Evolutionary conservation across 2,888 invertebrate genomes (phyloP).

Genomic region (Pecten maximus): DNA sequence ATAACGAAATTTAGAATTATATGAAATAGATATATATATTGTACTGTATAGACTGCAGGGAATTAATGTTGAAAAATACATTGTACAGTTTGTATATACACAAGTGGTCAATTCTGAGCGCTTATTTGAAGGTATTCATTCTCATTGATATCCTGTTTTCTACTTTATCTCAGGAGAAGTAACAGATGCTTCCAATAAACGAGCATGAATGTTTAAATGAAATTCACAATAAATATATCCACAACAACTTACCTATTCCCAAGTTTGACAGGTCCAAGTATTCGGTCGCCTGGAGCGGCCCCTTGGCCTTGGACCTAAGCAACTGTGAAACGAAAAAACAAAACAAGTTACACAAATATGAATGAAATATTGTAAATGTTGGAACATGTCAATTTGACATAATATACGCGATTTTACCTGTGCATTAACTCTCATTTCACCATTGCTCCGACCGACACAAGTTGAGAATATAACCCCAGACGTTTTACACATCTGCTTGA

Average conservation of each 20-base stretch:
- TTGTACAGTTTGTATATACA: too few relatives aligned
- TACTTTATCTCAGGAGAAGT: too few relatives aligned
- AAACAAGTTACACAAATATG: background rate
- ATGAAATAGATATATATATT: too few relatives aligned
- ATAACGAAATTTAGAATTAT: too few relatives aligned
- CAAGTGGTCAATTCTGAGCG: too few relatives aligned
- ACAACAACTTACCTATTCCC: constrained; percentile 70
- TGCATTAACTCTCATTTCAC: constrained; percentile 57
- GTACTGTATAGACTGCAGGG: too few relatives aligned
- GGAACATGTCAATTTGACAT: background rate
- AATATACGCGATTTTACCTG: constrained; percentile 49
- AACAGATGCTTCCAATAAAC: too few relatives aligned
- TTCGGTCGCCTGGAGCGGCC: constrained; percentile 68
- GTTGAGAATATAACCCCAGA: background rate
- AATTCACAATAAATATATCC: background rate
- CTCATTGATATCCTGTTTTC: too few relatives aligned
- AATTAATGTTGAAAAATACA: too few relatives aligned
- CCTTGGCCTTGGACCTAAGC: constrained; percentile 66
- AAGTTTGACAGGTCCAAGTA: constrained; percentile 74
- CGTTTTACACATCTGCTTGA: background rate
- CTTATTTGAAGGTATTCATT: too few relatives aligned
- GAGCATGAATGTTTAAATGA: too few relatives aligned
- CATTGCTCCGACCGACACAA: background rate
- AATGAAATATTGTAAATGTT: background rate
- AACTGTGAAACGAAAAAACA: constrained; percentile 63